These are phyloP conservation scores for Sitodiplosis mosellana DNA, from an alignment of 1,140 invertebrate species.

Conservation along the genomic window DNA sequence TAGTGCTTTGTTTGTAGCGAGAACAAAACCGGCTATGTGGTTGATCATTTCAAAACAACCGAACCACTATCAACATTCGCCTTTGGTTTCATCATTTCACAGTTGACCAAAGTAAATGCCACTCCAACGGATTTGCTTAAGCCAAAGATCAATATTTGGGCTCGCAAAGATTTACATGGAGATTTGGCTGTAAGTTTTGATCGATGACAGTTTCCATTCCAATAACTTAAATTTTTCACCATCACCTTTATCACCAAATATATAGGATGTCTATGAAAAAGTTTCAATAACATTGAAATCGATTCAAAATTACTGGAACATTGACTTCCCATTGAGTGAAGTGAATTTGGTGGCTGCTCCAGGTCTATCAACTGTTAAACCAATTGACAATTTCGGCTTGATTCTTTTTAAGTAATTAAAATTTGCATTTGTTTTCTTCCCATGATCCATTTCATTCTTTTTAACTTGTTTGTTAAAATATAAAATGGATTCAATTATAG, in stretches of 20 bases:
- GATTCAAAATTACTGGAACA: conserved; percentile 49
- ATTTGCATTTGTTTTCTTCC: too few species aligned
- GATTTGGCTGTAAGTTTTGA: conserved; percentile 10
- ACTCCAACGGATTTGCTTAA: not conserved
- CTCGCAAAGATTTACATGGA: conserved; percentile 18
- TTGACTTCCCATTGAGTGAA: conserved; percentile 47
- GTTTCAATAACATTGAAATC: conserved; percentile 41
- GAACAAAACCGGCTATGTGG: conserved; percentile 27
- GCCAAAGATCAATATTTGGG: conserved; percentile 6
- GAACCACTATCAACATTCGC: conserved; percentile 72
- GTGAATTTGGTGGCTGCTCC: conserved; percentile 72
- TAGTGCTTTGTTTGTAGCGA: not conserved
- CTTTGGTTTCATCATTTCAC: conserved; percentile 61
- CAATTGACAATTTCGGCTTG: conserved; percentile 58
- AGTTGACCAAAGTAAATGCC: conserved; percentile 34
- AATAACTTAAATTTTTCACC: not conserved
- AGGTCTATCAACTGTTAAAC: conserved; percentile 46
- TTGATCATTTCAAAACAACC: conserved; percentile 50
- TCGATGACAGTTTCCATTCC: not conserved
- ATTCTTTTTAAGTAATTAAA: conserved; percentile 49
- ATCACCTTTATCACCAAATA: not conserved
- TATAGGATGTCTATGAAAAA: conserved; percentile 35
- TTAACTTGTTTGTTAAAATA: not conserved
- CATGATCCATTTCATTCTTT: conserved; percentile 2
- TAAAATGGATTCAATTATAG: conserved; percentile 24